A percentile compares a stretch with the other conserved stretches of the same genome.
Conservation (phyloP, 2,797 vertebrate species). For the Amphiprion clarkii region DNA sequence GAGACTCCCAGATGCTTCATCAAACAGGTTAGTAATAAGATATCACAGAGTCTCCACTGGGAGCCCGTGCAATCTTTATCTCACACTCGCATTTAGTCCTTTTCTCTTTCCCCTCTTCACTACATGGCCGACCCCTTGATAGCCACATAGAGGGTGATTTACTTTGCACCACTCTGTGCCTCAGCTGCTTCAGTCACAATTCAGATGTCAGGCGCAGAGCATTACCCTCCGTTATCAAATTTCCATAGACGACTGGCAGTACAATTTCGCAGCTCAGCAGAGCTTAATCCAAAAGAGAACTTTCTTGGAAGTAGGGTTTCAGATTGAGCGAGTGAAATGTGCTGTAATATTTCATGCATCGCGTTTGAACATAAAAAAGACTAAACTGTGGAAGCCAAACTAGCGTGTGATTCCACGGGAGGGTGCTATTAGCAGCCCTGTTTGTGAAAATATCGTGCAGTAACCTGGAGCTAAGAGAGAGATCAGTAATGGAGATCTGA, state of each 20-base stretch:
- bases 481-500: not conserved
- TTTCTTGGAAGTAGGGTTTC: slow-evolving; percentile 37
- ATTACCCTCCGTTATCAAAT: slow-evolving; percentile 72
- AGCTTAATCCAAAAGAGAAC: slow-evolving; percentile 71
- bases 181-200: slow-evolving; percentile 57
- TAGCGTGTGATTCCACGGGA: not conserved
- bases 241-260: slow-evolving; percentile 75
- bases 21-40: slow-evolving; percentile 67
- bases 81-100: slow-evolving; percentile 18
- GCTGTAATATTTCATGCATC: slow-evolving; percentile 45
- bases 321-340: slow-evolving; percentile 54
- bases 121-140: slow-evolving; percentile 35
- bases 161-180: slow-evolving; percentile 43
- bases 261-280: slow-evolving; percentile 81
- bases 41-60: slow-evolving; percentile 61
- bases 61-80: slow-evolving; percentile 25
- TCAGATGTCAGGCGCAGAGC: slow-evolving; percentile 72
- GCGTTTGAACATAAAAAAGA: not conserved
- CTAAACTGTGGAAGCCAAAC: no score
- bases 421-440: not conserved
- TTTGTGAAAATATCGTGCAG: slow-evolving; percentile 9
- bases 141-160: slow-evolving; percentile 51
- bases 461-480: not conserved
- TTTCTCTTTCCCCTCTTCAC: not conserved
- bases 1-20: slow-evolving; percentile 76